Percentiles rank a stretch among this genome's conserved stretches.
Evolutionary conservation across 1,140 invertebrate species (phyloP).

Genomic region (Telenomus remus): DNA sequence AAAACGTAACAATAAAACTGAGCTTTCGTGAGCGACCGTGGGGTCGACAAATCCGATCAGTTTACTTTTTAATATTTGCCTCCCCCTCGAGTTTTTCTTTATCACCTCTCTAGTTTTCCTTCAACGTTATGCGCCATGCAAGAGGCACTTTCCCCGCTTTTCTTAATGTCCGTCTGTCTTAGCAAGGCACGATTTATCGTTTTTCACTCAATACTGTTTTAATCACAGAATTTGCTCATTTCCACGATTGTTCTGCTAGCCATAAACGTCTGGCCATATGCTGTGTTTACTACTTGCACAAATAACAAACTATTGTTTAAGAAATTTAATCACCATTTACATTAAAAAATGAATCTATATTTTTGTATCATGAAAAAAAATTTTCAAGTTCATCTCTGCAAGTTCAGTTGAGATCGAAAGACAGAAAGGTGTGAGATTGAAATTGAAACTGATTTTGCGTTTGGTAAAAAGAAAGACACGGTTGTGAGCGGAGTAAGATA

Average conservation of each 20-base stretch:
- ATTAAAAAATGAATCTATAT: too few species aligned
- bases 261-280: background rate
- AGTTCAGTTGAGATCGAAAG: too few species aligned
- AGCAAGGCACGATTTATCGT: slow-evolving; percentile 69
- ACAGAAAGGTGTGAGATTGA: too few species aligned
- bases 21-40: slow-evolving; percentile 13
- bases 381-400: too few species aligned
- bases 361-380: too few species aligned
- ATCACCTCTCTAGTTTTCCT: slow-evolving; percentile 55
- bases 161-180: slow-evolving; percentile 59
- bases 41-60: slow-evolving; percentile 62
- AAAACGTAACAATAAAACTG: slow-evolving; percentile 48
- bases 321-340: too few species aligned
- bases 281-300: too few species aligned
- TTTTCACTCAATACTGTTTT: slow-evolving; percentile 69
- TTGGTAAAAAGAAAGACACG: too few species aligned
- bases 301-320: too few species aligned
- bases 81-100: slow-evolving; percentile 62
- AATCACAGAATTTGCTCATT: background rate
- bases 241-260: background rate
- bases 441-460: too few species aligned
- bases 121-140: slow-evolving; percentile 29
- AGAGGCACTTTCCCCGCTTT: slow-evolving; percentile 47
- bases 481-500: too few species aligned
- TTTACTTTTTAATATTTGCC: slow-evolving; percentile 73